A percentile compares a stretch with the other conserved stretches of the same genome.
Conservation (phyloP, 1,140 invertebrate species). For the Galleria mellonella region DNA sequence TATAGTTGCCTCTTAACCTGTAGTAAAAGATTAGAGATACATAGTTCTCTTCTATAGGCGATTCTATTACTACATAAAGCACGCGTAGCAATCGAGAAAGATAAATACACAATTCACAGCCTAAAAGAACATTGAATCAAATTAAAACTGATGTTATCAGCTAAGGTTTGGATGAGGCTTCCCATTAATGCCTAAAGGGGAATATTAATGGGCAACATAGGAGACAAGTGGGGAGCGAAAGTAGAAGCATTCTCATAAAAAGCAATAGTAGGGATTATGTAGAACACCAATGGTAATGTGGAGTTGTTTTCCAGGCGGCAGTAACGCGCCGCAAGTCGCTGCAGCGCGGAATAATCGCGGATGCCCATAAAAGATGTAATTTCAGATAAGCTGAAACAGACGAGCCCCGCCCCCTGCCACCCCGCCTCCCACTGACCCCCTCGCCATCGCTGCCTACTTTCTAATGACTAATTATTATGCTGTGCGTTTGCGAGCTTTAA, state of each 20-base stretch:
- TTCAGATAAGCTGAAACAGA: slow-evolving; percentile 73
- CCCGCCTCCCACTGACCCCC: slow-evolving; percentile 23
- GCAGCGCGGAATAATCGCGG: slow-evolving; percentile 72
- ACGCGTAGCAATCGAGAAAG: neutral
- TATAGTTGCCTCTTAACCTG: too few species aligned
- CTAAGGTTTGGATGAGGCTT: neutral
- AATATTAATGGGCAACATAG: slow-evolving; percentile 19
- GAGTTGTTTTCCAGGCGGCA: slow-evolving; percentile 55
- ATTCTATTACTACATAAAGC: too few species aligned
- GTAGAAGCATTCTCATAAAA: slow-evolving; percentile 52
- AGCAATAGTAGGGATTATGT: slow-evolving; percentile 61
- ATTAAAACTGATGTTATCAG: slow-evolving; percentile 1
- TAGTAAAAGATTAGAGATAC: too few species aligned
- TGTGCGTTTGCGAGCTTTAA: slow-evolving; percentile 66
- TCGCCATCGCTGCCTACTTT: slow-evolving; percentile 60
- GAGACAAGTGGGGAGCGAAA: slow-evolving; percentile 33
- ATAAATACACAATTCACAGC: too few species aligned
- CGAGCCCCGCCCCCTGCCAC: slow-evolving; percentile 47
- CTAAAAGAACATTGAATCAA: neutral
- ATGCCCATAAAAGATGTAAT: slow-evolving; percentile 74
- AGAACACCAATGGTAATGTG: slow-evolving; percentile 56
- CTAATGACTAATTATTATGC: slow-evolving; percentile 75
- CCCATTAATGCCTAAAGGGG: slow-evolving; percentile 5
- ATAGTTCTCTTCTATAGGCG: too few species aligned
- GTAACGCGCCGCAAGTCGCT: slow-evolving; percentile 63